Conservation (phyloP, 2,113 vertebrate genomes). For the Pheucticus melanocephalus region DNA sequence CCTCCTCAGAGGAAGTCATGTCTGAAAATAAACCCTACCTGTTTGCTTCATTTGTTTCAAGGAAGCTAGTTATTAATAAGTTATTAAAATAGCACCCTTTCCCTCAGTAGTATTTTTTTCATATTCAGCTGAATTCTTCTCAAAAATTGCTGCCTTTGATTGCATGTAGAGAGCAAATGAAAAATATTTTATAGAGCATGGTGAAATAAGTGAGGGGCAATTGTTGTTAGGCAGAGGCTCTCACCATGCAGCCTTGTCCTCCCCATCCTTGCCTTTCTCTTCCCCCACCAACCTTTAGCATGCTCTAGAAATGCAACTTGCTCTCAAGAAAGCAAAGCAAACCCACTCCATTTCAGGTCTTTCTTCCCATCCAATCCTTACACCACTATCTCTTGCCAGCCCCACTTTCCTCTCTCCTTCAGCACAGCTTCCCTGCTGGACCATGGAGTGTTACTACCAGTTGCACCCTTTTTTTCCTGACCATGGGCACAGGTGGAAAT, state of each 20-base stretch:
- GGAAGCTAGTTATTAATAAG: background rate
- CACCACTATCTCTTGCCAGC: background rate
- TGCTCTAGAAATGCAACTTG: background rate
- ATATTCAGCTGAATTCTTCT: background rate
- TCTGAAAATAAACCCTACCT: background rate
- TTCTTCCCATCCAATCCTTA: background rate
- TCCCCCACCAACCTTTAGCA: background rate
- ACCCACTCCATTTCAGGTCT: background rate
- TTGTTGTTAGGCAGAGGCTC: background rate
- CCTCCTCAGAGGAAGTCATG: background rate
- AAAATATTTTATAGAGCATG: background rate
- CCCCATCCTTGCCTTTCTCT: background rate
- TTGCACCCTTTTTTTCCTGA: background rate
- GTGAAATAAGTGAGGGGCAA: background rate
- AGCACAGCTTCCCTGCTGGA: background rate
- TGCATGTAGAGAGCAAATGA: background rate
- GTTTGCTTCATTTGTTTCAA: background rate
- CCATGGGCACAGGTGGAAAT: background rate
- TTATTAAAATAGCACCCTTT: background rate
- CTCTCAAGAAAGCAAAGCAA: background rate
- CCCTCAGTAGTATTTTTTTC: background rate
- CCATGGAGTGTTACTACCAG: background rate
- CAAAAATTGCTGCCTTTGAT: background rate
- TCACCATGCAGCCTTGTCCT: background rate
- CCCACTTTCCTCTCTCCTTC: background rate